These are phyloP conservation scores for Sphinx pinastri DNA, from an alignment of 2,888 invertebrate species.

Conservation along the genomic window DNA sequence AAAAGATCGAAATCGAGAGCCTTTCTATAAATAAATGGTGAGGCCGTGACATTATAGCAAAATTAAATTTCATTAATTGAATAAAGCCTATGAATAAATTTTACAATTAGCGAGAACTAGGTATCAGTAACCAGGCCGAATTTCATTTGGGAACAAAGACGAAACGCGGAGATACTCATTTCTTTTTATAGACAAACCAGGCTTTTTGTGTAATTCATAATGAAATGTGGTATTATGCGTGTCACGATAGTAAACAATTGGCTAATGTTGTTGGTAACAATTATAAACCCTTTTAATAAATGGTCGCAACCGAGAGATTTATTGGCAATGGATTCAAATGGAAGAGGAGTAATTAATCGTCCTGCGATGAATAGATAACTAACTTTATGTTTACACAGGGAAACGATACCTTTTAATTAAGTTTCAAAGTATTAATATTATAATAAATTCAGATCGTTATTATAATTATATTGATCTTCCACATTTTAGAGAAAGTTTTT, in stretches of 20 bases:
- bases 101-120: conserved; percentile 2
- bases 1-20: not conserved
- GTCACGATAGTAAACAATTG: conserved; percentile 16
- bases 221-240: conserved; percentile 15
- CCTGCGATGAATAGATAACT: conserved; percentile 35
- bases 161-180: not conserved
- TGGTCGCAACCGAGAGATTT: conserved; percentile 42
- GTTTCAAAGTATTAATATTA: not conserved
- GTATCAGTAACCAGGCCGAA: not conserved
- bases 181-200: conserved; percentile 5
- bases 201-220: not conserved
- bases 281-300: conserved; percentile 46
- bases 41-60: not conserved
- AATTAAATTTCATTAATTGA: conserved; percentile 17
- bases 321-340: conserved; percentile 40
- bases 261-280: conserved; percentile 33
- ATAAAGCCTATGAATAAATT: conserved; percentile 15
- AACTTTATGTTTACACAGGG: conserved; percentile 31
- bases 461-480: not conserved
- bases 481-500: not conserved
- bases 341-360: conserved; percentile 42
- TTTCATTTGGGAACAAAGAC: conserved; percentile 16
- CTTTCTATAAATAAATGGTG: not conserved
- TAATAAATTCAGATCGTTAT: not conserved
- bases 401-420: conserved; percentile 25